These are phyloP conservation scores for Ranitomeya imitator DNA, from an alignment of 2,113 vertebrate species.

Conservation along the genomic window DNA sequence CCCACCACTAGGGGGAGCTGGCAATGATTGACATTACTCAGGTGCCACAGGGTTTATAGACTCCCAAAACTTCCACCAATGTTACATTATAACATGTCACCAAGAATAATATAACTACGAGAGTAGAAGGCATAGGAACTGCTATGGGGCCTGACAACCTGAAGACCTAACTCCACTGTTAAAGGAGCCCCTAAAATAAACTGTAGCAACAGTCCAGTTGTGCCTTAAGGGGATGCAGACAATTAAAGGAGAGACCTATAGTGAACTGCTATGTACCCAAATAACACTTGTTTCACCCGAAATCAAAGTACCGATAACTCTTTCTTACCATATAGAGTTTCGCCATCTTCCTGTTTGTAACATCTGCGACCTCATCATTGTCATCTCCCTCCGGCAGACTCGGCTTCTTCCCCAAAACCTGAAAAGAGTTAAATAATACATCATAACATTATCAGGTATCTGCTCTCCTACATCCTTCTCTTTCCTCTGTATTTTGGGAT, in stretches of 20 bases:
- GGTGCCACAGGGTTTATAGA: neutral
- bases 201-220: no score
- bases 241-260: no score
- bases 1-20: neutral
- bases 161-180: no score
- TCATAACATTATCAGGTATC: no score
- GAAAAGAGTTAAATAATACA: neutral
- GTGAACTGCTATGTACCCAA: neutral
- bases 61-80: no score
- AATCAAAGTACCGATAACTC: no score
- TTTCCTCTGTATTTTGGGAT: no score
- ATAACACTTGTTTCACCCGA: neutral
- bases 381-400: slow-evolving; percentile 70
- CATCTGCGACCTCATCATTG: slow-evolving; percentile 78
- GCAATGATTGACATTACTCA: neutral
- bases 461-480: no score
- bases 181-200: no score
- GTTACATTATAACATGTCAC: no score
- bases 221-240: no score
- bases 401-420: slow-evolving; percentile 86
- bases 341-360: slow-evolving; percentile 84
- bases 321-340: slow-evolving; percentile 85
- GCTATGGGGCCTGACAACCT: neutral
- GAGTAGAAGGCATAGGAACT: neutral
- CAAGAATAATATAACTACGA: no score